Evolutionary conservation across 2,888 invertebrate genomes (phyloP).

Genomic region (Sphaerophoria rueppellii): DNA sequence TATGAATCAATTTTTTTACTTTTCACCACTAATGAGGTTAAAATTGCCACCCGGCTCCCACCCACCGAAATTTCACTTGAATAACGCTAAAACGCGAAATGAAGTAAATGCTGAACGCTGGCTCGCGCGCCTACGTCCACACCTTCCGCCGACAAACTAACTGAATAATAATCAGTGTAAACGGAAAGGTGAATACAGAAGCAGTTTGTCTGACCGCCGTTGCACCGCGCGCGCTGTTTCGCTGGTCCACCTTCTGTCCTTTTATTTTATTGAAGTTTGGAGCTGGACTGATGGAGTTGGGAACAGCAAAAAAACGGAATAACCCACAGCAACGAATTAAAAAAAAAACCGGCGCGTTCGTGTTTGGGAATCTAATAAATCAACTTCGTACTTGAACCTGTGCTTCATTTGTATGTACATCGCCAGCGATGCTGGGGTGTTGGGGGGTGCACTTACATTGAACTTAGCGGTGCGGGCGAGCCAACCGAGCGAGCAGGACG

Average conservation of each 20-base stretch:
- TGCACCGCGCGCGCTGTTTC: not conserved
- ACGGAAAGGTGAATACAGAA: slow-evolving; percentile 68
- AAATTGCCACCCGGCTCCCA: slow-evolving; percentile 67
- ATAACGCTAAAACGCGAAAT: slow-evolving; percentile 28
- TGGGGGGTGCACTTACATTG: not conserved
- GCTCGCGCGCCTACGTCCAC: slow-evolving; percentile 72
- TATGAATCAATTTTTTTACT: slow-evolving; percentile 57
- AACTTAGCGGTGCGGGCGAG: no score
- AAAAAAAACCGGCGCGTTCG: slow-evolving; percentile 51
- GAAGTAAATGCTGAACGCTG: slow-evolving; percentile 45
- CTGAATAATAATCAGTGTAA: slow-evolving; percentile 69
- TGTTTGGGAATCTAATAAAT: slow-evolving; percentile 72
- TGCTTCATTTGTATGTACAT: slow-evolving; percentile 62
- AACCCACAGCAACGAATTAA: slow-evolving; percentile 11
- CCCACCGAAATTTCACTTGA: slow-evolving; percentile 19
- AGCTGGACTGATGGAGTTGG: not conserved
- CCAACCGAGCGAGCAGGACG: not conserved
- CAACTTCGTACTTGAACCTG: slow-evolving; percentile 71
- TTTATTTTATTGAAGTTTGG: not conserved
- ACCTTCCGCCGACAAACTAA: slow-evolving; percentile 67
- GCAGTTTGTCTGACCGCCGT: slow-evolving; percentile 26
- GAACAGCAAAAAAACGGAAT: slow-evolving; percentile 22
- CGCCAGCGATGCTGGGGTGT: not conserved
- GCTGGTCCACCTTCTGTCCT: not conserved
- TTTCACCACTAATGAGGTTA: slow-evolving; percentile 70